Conservation (phyloP, 2,113 vertebrate genomes). For the Marmota flaviventris region DNA sequence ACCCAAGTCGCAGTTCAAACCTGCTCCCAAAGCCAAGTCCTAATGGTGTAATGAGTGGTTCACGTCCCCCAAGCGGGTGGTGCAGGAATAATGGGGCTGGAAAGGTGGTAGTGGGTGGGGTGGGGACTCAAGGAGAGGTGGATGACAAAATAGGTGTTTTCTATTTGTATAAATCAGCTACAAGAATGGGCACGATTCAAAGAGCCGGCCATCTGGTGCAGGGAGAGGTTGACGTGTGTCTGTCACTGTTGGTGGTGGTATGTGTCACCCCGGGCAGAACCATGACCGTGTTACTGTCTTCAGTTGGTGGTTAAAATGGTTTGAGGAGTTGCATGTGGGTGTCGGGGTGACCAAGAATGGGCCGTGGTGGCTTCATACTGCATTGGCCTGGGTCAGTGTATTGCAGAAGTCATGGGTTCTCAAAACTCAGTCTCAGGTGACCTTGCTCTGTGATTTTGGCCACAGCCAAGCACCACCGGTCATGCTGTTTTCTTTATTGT, state of each 20-base stretch:
- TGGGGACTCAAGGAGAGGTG: neutral
- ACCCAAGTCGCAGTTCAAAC: neutral
- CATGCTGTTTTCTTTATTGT: neutral
- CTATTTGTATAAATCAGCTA: neutral
- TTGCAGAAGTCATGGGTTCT: neutral
- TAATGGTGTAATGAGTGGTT: neutral
- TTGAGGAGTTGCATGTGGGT: neutral
- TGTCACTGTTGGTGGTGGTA: neutral
- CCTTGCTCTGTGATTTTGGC: neutral
- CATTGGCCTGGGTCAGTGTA: too few relatives aligned
- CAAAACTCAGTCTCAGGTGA: neutral
- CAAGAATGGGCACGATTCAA: neutral
- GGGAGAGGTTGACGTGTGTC: too few relatives aligned
- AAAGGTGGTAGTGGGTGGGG: rapidly evolving
- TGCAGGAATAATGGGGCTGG: neutral
- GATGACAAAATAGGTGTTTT: neutral
- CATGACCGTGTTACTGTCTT: neutral
- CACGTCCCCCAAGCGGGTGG: neutral
- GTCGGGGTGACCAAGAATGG: neutral
- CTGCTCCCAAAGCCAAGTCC: neutral
- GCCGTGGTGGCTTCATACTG: neutral
- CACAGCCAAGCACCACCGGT: rapidly evolving
- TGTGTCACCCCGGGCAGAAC: too few relatives aligned
- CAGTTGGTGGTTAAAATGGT: neutral
- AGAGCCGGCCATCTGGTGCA: neutral